Percentiles rank a stretch among this genome's conserved stretches.
Evolutionary conservation across 2,888 invertebrate genomes (phyloP).

Genomic region (Acanthosoma haemorrhoidale): DNA sequence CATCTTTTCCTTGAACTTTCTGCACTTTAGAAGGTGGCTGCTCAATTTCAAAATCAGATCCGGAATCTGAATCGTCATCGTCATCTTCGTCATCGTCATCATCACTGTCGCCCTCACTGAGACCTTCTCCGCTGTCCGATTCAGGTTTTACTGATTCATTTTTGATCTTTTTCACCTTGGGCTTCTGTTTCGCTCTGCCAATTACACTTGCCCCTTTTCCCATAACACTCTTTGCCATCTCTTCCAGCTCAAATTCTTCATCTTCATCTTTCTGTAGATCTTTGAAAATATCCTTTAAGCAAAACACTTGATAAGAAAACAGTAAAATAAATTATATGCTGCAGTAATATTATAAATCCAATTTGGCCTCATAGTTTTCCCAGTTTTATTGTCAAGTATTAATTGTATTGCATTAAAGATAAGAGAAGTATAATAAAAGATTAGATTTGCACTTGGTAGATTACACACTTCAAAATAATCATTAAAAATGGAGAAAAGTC

Average conservation of each 20-base stretch:
- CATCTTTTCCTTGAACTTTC: slow-evolving; percentile 42
- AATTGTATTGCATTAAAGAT: too few relatives aligned
- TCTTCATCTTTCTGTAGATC: slow-evolving; percentile 75
- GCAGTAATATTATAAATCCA: too few relatives aligned
- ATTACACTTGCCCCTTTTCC: slow-evolving; percentile 60
- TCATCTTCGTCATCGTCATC: slow-evolving; percentile 52
- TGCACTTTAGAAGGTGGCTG: slow-evolving; percentile 42
- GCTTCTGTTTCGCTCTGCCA: slow-evolving; percentile 44
- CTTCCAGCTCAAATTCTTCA: slow-evolving; percentile 80
- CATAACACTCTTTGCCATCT: slow-evolving; percentile 64
- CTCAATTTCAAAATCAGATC: slow-evolving; percentile 50
- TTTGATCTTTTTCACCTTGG: slow-evolving; percentile 44
- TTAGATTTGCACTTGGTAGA: too few relatives aligned
- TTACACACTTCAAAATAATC: too few relatives aligned
- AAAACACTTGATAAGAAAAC: too few relatives aligned
- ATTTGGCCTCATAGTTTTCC: too few relatives aligned
- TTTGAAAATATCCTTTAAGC: slow-evolving; percentile 46
- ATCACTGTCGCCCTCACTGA: slow-evolving; percentile 47
- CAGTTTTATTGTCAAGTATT: too few relatives aligned
- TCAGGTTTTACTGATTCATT: slow-evolving; percentile 23
- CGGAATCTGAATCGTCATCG: slow-evolving; percentile 47
- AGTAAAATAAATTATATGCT: too few relatives aligned
- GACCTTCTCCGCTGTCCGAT: slow-evolving; percentile 23
- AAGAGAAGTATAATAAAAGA: too few relatives aligned
- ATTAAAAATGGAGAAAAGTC: too few relatives aligned